Evolutionary conservation across 2,888 invertebrate species (phyloP), one percentile per base, ranked within the genome.

Genomic region (Tigriopus californicus): DNA sequence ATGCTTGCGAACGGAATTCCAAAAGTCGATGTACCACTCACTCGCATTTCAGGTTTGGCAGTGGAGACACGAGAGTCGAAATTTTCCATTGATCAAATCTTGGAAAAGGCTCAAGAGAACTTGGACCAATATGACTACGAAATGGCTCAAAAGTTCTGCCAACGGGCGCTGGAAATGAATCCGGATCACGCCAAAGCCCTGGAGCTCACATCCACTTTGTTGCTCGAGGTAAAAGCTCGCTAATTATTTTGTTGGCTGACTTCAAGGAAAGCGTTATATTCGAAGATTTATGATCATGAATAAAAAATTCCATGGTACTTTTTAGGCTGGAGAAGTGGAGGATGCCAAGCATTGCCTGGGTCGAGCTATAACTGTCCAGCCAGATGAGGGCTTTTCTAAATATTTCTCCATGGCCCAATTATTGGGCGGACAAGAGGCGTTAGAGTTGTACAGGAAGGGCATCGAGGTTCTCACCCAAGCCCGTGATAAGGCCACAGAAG

Each of bases 331-430:
- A 15, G 67, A 72, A 52, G 52, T 66, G 24, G 70, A 71, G 15
- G 67, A 67, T 25, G 73, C 73, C 20, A 52, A 47, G 41, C 61
- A 63, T 46, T 63, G 62, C 54, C 58, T 66, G 15, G 62, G 61
- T 41, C 46, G 62, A 44, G 62, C 72, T 12, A 69, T 72, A 15
- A 68, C 68, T 22, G 61, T 72, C 3, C 63, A 66, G 56, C 72
- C 73, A 6, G 68, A 72, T 41, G 61, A 64, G 52, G 73, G 73
- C 3, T 68, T 70, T 62, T 63, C 66, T n/a, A 73, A 73, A 63
- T 73, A 71, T 62, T 70, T 74, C 69, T 70, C 70, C 60, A 64
- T 73, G 60, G 74, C 70, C 3, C 74, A 74, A 63, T 64, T 73
- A 59, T 65, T 67, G 61, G 67, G 67, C 41, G 73, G 73, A 3